Percentiles rank a stretch among this genome's conserved stretches.
Conservation (phyloP, 2,797 vertebrate genomes). For the Eulemur albifrons region DNA sequence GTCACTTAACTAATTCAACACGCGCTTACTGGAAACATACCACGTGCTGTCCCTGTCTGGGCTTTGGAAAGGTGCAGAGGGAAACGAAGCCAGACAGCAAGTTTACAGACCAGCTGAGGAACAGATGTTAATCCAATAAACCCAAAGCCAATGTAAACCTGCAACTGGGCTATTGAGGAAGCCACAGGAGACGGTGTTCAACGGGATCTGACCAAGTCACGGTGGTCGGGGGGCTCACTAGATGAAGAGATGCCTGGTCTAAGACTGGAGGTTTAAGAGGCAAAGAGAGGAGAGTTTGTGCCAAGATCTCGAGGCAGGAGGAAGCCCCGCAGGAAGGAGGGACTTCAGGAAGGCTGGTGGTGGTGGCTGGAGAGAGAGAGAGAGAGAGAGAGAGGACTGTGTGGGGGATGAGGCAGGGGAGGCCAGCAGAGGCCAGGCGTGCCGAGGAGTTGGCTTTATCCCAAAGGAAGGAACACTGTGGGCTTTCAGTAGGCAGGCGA, state of each 20-base stretch:
- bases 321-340: not conserved
- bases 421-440: not conserved
- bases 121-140: not conserved
- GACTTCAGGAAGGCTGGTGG: not conserved
- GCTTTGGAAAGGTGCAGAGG: not conserved
- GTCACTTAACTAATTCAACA: not conserved
- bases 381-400: not conserved
- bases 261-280: not conserved
- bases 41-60: not conserved
- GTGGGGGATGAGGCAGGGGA: not conserved
- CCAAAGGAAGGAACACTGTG: not conserved
- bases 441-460: not conserved
- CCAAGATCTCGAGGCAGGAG: not conserved
- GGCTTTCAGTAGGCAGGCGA: not conserved
- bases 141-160: not conserved
- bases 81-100: not conserved
- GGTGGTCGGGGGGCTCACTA: not conserved
- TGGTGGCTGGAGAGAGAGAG: too few relatives aligned
- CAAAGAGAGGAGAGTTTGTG: not conserved
- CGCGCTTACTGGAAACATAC: not conserved
- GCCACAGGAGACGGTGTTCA: not conserved
- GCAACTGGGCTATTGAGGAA: not conserved
- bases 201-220: not conserved
- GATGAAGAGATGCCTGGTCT: not conserved
- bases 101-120: not conserved